A percentile compares a stretch with the other conserved stretches of the same genome.
phyloP scores from a whole-genome alignment of 2,113 vertebrate genomes.

The Dicrurus megarhynchus region DNA sequence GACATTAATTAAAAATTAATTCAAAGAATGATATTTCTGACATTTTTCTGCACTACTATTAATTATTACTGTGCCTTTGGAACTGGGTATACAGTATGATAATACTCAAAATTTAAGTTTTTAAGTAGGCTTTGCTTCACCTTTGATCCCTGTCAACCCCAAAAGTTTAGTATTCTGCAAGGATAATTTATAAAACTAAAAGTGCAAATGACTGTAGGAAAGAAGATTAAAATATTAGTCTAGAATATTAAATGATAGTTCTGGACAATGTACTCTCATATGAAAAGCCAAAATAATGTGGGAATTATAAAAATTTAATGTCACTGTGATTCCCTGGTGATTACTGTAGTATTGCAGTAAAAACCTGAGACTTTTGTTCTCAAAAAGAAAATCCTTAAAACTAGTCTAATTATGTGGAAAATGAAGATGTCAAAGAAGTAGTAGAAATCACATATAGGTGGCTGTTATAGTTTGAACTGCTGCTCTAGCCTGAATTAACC shows the following conservation, averaged over 20 bases:
- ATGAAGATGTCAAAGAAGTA: not conserved
- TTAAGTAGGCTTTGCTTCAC: not conserved
- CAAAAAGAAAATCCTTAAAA: not conserved
- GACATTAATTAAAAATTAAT: not conserved
- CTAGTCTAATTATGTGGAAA: not conserved
- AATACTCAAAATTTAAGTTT: not conserved
- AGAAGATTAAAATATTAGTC: not conserved
- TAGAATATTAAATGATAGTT: not conserved
- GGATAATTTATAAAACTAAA: not conserved
- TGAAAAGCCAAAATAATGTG: not conserved
- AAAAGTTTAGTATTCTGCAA: not conserved
- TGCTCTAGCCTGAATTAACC: not conserved
- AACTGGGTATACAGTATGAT: not conserved
- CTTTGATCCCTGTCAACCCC: not conserved
- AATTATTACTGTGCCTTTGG: not conserved
- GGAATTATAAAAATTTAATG: not conserved
- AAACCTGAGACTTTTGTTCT: not conserved
- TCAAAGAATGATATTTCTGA: not conserved
- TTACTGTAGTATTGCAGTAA: not conserved
- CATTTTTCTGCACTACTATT: not conserved
- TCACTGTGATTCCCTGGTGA: not conserved
- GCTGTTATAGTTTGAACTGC: not conserved
- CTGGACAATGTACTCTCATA: not conserved
- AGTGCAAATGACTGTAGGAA: not conserved
- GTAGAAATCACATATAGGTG: not conserved